Percentiles rank a stretch among this genome's conserved stretches.
Conservation (phyloP, 2,797 vertebrate genomes). For the Garrulus glandarius region DNA sequence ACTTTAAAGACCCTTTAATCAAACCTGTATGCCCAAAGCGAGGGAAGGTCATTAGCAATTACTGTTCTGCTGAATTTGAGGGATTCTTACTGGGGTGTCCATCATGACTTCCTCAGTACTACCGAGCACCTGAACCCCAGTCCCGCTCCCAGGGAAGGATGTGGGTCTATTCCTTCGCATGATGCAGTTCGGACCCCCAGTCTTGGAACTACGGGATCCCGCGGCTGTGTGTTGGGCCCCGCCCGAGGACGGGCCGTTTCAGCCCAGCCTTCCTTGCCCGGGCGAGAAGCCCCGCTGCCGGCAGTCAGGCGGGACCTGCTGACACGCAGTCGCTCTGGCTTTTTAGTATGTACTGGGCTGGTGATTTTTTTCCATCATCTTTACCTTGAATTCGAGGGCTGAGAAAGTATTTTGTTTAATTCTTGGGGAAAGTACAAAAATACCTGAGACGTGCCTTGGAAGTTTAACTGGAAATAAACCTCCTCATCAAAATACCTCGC, state of each 20-base stretch:
- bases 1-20: not conserved
- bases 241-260: rapidly evolving
- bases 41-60: not conserved
- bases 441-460: not conserved
- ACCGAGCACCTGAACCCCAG: rapidly evolving
- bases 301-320: not conserved
- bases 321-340: rapidly evolving
- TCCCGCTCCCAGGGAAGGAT: not conserved
- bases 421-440: not conserved
- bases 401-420: not conserved
- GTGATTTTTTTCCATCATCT: not conserved
- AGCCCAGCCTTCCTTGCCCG: not conserved
- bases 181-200: not conserved
- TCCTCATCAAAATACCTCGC: not conserved
- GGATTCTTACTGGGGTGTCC: not conserved
- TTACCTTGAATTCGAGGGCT: not conserved
- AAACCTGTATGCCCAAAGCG: not conserved
- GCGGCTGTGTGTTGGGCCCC: not conserved
- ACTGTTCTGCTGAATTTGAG: not conserved
- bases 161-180: not conserved
- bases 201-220: rapidly evolving
- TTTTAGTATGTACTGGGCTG: not conserved
- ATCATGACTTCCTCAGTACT: not conserved
- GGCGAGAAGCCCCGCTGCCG: not conserved
- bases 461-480: not conserved